phyloP scores from a whole-genome alignment of 2,113 vertebrate genomes.

The Ictalurus furcatus region DNA sequence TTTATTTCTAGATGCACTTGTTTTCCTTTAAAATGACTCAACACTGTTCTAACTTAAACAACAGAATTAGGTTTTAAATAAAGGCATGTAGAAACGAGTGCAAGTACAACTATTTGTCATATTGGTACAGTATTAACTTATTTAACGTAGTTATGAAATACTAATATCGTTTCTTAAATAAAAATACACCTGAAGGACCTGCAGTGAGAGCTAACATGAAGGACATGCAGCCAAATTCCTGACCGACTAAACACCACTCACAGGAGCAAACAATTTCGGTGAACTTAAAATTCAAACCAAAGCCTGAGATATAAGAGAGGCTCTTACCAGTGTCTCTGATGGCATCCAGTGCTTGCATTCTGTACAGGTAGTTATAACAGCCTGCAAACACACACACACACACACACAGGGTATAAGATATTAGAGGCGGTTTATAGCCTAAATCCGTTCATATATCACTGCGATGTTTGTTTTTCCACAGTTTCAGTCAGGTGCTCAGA shows the following conservation, averaged over 20 bases:
- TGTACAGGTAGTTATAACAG: constrained; percentile 86
- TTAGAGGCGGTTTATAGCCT: not conserved
- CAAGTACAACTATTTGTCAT: not conserved
- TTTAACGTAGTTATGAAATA: not conserved
- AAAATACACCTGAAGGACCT: not conserved
- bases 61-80: not conserved
- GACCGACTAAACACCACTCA: too few species aligned
- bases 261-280: not conserved
- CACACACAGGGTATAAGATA: constrained; percentile 8
- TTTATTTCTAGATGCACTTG: not conserved
- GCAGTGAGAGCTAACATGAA: not conserved
- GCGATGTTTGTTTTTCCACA: not conserved
- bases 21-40: not conserved
- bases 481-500: not conserved
- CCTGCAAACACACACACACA: constrained; percentile 68
- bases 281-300: not conserved
- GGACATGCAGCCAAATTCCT: too few species aligned
- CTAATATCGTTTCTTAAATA: not conserved
- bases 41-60: not conserved
- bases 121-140: not conserved
- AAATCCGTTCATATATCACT: not conserved
- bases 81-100: not conserved
- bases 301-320: not conserved
- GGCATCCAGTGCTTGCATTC: constrained; percentile 93
- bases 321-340: constrained; percentile 83